phyloP scores from a whole-genome alignment of 2,888 invertebrate species.

The Drosophila anceps region DNA sequence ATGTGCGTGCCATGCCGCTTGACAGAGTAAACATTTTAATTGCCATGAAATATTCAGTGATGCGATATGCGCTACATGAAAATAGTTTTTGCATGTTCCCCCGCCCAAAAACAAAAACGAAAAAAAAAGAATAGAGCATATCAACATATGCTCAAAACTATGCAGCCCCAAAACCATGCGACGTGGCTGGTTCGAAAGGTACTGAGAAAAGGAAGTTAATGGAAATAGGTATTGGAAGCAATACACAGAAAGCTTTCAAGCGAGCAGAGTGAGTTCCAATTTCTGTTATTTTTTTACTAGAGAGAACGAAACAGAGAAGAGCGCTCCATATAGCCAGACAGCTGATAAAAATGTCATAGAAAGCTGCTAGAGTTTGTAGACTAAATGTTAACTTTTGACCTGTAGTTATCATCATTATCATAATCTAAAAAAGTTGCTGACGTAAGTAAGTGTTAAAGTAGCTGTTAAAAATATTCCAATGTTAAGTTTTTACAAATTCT shows the following conservation, averaged over 20 bases:
- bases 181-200: conserved; percentile 20
- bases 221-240: background rate
- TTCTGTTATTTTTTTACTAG: no score
- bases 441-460: no score
- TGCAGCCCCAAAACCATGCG: background rate
- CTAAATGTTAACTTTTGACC: background rate
- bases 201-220: background rate
- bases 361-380: background rate
- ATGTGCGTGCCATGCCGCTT: conserved; percentile 69
- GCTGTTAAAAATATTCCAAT: background rate
- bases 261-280: no score
- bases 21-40: conserved; percentile 81
- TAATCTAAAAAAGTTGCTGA: background rate
- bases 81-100: conserved; percentile 72
- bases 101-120: conserved; percentile 13
- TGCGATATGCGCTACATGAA: conserved; percentile 54
- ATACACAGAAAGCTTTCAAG: background rate
- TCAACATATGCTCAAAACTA: conserved; percentile 22
- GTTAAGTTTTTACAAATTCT: background rate
- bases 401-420: background rate
- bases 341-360: background rate
- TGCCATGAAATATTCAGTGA: conserved; percentile 80
- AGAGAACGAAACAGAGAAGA: no score
- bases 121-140: background rate
- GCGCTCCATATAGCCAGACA: no score